A percentile compares a stretch with the other conserved stretches of the same genome.
phyloP scores from a whole-genome alignment of 2,888 invertebrate species.

The Glyphotaelius pellucidus region DNA sequence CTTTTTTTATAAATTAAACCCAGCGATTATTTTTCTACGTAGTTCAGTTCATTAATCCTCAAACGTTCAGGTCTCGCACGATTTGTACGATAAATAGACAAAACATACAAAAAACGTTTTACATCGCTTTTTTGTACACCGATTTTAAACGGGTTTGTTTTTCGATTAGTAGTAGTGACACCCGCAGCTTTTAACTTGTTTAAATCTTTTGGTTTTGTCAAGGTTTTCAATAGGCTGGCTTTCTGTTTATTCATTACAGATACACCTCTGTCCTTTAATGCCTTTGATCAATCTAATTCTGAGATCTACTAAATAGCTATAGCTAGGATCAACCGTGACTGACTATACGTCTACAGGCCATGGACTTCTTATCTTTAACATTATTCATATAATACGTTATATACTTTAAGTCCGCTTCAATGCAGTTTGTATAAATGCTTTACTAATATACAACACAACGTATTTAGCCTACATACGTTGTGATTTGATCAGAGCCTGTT shows the following conservation, averaged over 20 bases:
- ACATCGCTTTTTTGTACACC: not conserved
- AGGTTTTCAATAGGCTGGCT: not conserved
- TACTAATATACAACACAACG: not conserved
- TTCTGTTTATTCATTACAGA: not conserved
- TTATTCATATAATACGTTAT: not conserved
- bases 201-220: not conserved
- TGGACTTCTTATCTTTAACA: not conserved
- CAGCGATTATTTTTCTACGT: not conserved
- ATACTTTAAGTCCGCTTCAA: not conserved
- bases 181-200: not conserved
- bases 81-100: not conserved
- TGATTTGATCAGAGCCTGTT: not conserved
- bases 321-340: not conserved
- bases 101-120: not conserved
- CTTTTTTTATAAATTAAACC: not conserved
- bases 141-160: not conserved
- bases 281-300: not conserved
- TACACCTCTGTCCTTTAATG: not conserved
- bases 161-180: constrained; percentile 2
- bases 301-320: not conserved
- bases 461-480: not conserved
- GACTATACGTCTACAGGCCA: not conserved
- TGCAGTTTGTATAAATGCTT: constrained; percentile 2
- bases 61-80: not conserved
- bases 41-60: not conserved